Conservation (phyloP, 64 coral and sea anemone genomes). For the Stichodactyla helianthus region DNA sequence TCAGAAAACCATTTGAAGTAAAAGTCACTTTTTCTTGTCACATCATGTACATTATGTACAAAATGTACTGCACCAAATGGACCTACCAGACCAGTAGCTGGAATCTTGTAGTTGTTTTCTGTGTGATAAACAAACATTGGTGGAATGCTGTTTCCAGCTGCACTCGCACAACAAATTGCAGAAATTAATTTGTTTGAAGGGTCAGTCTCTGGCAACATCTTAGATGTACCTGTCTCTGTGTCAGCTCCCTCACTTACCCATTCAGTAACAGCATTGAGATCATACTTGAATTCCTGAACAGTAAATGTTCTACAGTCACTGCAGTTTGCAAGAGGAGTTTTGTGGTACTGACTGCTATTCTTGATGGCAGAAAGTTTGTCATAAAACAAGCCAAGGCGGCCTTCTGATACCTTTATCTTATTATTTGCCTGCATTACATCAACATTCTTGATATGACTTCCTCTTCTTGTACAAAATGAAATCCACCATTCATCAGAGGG, state of each 20-base stretch:
- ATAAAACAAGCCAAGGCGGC: not conserved
- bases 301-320: slow-evolving; percentile 3
- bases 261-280: not conserved
- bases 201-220: too few species aligned
- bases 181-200: not conserved
- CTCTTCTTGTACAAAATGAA: slow-evolving; percentile 8
- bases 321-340: not conserved
- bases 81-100: not conserved
- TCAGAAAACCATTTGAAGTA: slow-evolving; percentile 24
- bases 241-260: not conserved
- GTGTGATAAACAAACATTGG: slow-evolving; percentile 20
- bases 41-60: not conserved
- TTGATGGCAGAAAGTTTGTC: not conserved
- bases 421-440: not conserved
- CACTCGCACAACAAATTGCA: slow-evolving; percentile 4
- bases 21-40: slow-evolving; percentile 18
- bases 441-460: slow-evolving; percentile 1
- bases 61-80: not conserved
- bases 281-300: slow-evolving; percentile 7
- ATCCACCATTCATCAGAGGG: slow-evolving; percentile 19
- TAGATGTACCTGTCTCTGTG: not conserved
- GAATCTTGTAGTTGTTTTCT: not conserved
- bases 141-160: slow-evolving; percentile 13
- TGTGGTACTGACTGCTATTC: slow-evolving; percentile 12
- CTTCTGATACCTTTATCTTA: not conserved